Evolutionary conservation across 2,888 invertebrate genomes (phyloP).

Genomic region (Standfussiana lucernea): DNA sequence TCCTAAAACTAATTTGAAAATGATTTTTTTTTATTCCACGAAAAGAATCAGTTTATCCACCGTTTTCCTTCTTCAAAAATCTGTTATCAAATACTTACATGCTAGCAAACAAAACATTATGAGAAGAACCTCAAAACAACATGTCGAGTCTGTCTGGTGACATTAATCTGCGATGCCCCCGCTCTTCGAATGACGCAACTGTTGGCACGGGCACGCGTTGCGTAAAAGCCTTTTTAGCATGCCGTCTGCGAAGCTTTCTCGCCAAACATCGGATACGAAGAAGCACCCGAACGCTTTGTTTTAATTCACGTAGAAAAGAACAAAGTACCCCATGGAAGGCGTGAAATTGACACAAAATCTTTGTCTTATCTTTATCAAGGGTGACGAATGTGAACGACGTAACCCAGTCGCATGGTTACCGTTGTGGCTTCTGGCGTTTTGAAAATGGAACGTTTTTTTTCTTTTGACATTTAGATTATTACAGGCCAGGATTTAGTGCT

Average conservation of each 20-base stretch:
- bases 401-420: constrained; percentile 80
- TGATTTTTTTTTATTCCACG: not conserved
- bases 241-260: constrained; percentile 87
- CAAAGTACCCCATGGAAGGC: constrained; percentile 71
- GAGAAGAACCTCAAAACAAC: constrained; percentile 57
- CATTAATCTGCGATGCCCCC: constrained; percentile 78
- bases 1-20: not conserved
- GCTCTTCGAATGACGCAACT: constrained; percentile 78
- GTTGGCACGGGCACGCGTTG: constrained; percentile 76
- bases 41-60: not conserved
- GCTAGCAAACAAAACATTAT: constrained; percentile 29
- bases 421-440: constrained; percentile 69
- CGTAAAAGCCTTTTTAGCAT: constrained; percentile 88
- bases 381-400: constrained; percentile 83
- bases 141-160: constrained; percentile 72
- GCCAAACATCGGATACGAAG: constrained; percentile 79
- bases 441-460: constrained; percentile 36
- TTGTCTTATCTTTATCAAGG: constrained; percentile 75
- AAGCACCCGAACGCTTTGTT: constrained; percentile 84
- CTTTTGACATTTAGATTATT: constrained; percentile 49
- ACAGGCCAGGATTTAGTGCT: constrained; percentile 54
- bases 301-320: constrained; percentile 68
- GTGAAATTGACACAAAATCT: constrained; percentile 84
- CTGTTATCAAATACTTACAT: not conserved
- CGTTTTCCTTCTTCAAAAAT: not conserved